These are phyloP conservation scores for Leucosticte australis DNA, from an alignment of 2,113 vertebrate genomes.

Conservation along the genomic window DNA sequence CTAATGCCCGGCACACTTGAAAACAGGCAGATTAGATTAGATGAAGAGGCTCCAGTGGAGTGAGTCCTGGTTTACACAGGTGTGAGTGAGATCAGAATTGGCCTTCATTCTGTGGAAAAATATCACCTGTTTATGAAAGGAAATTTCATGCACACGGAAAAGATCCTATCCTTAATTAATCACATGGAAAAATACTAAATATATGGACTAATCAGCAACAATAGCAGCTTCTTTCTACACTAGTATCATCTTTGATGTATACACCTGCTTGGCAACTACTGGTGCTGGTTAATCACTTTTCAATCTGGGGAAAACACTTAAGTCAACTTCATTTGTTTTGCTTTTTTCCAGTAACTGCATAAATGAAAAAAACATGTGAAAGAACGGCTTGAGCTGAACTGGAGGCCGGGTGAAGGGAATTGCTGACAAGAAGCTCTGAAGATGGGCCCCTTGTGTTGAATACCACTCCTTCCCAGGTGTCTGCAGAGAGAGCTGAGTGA, in stretches of 20 bases:
- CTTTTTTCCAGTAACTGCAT: background rate
- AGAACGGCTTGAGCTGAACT: background rate
- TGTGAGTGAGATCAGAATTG: slow-evolving; percentile 61
- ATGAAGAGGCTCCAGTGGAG: background rate
- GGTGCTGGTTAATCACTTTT: background rate
- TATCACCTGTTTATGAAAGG: background rate
- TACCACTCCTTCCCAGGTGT: background rate
- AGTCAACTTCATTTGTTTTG: background rate
- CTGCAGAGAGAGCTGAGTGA: background rate
- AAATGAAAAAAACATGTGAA: background rate
- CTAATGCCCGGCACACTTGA: background rate
- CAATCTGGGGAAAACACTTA: background rate
- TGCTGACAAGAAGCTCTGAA: background rate
- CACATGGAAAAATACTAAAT: slow-evolving; percentile 22
- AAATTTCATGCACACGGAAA: background rate
- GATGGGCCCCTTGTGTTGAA: background rate
- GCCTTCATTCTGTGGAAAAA: slow-evolving; percentile 42
- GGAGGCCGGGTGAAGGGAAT: background rate
- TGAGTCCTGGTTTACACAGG: slow-evolving; percentile 44
- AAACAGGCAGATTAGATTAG: background rate
- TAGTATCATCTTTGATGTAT: background rate
- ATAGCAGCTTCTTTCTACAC: background rate
- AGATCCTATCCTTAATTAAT: slow-evolving; percentile 17
- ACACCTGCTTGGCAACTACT: slow-evolving; percentile 10
- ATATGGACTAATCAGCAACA: background rate